Evolutionary conservation across 2,888 invertebrate genomes (phyloP).

Genomic region (Vanessa cardui): DNA sequence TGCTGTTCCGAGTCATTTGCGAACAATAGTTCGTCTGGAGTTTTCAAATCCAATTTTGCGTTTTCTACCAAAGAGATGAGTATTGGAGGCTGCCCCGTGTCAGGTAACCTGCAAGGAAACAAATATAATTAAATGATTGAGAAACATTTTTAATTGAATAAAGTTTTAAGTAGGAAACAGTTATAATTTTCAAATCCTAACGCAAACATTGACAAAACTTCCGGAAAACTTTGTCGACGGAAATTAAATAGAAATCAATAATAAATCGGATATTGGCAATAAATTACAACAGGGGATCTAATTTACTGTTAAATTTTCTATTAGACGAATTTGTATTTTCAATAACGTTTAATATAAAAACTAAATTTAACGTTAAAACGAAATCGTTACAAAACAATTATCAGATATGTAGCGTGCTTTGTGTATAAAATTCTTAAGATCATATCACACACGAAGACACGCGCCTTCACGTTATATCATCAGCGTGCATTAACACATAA

Average conservation of each 20-base stretch:
- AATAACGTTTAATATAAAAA: no score
- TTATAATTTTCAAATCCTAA: no score
- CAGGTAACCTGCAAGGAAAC: constrained; percentile 81
- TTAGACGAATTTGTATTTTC: no score
- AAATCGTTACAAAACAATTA: no score
- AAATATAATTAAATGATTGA: neutral
- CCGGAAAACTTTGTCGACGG: constrained; percentile 12
- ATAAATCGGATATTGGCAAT: constrained; percentile 5
- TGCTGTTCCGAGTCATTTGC: constrained; percentile 74
- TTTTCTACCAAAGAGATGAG: constrained; percentile 84
- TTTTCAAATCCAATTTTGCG: constrained; percentile 83
- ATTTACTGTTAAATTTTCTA: no score
- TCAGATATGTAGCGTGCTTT: neutral
- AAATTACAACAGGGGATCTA: neutral
- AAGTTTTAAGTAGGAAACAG: no score
- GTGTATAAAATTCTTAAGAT: neutral
- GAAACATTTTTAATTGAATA: no score
- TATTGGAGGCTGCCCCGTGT: constrained; percentile 83
- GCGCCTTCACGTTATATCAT: no score
- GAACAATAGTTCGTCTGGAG: constrained; percentile 78
- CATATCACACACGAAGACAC: no score
- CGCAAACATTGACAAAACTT: neutral
- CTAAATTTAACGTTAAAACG: no score
- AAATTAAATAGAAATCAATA: constrained; percentile 18
- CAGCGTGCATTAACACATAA: no score